Conservation (phyloP, 1,140 invertebrate genomes). For the Cheumatopsyche charites region DNA sequence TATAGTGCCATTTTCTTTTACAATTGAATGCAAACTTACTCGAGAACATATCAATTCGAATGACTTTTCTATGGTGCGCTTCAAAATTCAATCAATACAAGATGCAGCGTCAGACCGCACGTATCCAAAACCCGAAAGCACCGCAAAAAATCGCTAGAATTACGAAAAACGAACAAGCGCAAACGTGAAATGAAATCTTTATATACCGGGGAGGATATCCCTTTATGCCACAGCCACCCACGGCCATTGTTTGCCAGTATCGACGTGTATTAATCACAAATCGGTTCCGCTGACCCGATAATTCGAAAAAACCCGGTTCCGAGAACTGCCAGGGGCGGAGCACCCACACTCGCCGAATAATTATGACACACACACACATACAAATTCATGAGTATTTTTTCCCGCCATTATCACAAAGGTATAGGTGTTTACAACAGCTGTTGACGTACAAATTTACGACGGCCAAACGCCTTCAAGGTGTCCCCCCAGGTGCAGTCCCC, state of each 20-base stretch:
- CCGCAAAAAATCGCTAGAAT: conserved; percentile 20
- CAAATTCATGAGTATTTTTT: background rate
- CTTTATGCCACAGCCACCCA: conserved; percentile 20
- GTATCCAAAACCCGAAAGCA: too few relatives aligned
- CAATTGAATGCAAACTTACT: too few relatives aligned
- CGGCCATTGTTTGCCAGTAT: conserved; percentile 36
- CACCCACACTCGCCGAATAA: conserved; percentile 29
- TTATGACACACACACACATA: conserved; percentile 30
- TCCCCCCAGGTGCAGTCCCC: conserved; percentile 45
- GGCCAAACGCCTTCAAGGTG: conserved; percentile 29
- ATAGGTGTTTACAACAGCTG: conserved; percentile 38
- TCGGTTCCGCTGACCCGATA: conserved; percentile 43
- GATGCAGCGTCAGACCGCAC: conserved; percentile 29
- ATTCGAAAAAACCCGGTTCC: conserved; percentile 29
- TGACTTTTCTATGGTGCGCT: too few relatives aligned
- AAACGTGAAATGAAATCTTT: background rate
- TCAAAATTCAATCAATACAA: too few relatives aligned
- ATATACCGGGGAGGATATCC: background rate
- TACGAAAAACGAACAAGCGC: conserved; percentile 24
- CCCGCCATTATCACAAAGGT: background rate
- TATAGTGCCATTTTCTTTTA: too few relatives aligned
- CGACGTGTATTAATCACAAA: conserved; percentile 44
- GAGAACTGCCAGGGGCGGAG: conserved; percentile 27
- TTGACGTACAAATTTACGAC: conserved; percentile 48
- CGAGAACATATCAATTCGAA: too few relatives aligned